Percentiles rank a stretch among this genome's conserved stretches.
phyloP scores from a whole-genome alignment of 64 coral and sea anemone genomes.

The Montipora cactus region DNA sequence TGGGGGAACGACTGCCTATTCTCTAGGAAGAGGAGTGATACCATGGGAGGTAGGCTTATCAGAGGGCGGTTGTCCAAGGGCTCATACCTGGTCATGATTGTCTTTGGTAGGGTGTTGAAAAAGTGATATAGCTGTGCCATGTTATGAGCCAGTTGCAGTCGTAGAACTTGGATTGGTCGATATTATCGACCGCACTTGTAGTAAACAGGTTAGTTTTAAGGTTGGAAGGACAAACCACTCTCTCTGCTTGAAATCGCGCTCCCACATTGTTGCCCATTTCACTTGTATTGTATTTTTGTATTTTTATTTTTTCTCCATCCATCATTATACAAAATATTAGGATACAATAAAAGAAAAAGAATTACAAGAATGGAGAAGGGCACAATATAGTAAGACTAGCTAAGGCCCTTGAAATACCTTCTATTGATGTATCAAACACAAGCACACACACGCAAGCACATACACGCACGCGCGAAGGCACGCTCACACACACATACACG shows the following conservation, averaged over 20 bases:
- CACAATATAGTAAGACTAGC: no score
- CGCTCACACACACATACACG: no score
- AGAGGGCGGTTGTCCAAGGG: conserved; percentile 21
- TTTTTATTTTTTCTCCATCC: no score
- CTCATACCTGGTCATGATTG: conserved; percentile 42
- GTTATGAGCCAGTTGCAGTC: conserved; percentile 20
- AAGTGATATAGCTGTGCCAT: conserved; percentile 40
- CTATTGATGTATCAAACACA: no score
- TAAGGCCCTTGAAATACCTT: no score
- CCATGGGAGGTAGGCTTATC: conserved; percentile 37
- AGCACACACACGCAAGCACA: no score
- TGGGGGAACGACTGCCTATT: conserved; percentile 53
- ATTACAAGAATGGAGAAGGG: no score
- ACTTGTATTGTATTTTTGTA: no score
- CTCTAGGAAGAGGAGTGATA: conserved; percentile 44
- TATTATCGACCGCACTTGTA: conserved; percentile 24
- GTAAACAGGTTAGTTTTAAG: conserved; percentile 41
- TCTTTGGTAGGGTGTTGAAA: conserved; percentile 56
- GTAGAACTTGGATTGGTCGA: neutral
- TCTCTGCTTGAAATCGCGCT: conserved; percentile 18
- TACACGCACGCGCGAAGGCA: no score
- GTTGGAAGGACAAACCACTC: conserved; percentile 39
- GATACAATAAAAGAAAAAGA: no score
- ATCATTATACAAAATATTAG: no score
- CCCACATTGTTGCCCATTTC: conserved; percentile 38